A percentile compares a stretch with the other conserved stretches of the same genome.
Conservation (phyloP, 2,888 invertebrate species). For the Fragum fragum region DNA sequence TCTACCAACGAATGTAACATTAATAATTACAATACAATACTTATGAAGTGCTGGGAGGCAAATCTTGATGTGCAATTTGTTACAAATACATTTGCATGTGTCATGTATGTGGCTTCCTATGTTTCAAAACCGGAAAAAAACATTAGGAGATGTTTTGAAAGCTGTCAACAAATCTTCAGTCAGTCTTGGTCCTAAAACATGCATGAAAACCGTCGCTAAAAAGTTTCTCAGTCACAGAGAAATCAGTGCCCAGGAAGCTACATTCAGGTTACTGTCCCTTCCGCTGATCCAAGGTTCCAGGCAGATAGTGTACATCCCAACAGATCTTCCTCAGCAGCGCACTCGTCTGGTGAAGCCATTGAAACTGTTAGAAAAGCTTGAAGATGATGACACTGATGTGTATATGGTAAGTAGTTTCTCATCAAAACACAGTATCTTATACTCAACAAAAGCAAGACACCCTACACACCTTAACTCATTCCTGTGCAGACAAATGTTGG, state of each 20-base stretch:
- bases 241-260: conserved; percentile 62
- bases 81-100: conserved; percentile 59
- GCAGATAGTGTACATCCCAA: conserved; percentile 48
- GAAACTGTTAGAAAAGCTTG: conserved; percentile 35
- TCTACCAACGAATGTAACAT: conserved; percentile 19
- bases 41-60: conserved; percentile 53
- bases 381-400: conserved; percentile 52
- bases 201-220: conserved; percentile 50
- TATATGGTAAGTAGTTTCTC: background rate
- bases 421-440: no score
- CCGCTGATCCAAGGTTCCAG: conserved; percentile 36
- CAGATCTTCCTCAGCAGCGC: conserved; percentile 55
- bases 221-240: conserved; percentile 60
- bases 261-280: conserved; percentile 50
- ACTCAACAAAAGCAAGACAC: no score
- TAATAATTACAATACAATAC: conserved; percentile 47
- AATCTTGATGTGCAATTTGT: conserved; percentile 67
- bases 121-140: conserved; percentile 58
- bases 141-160: conserved; percentile 48
- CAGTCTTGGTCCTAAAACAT: conserved; percentile 31
- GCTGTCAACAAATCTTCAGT: conserved; percentile 40
- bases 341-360: conserved; percentile 53
- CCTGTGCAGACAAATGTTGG: no score
- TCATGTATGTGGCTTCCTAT: conserved; percentile 66
- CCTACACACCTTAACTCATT: no score